Percentiles rank a stretch among this genome's conserved stretches.
These are phyloP conservation scores for Notoglanidium macrostoma DNA, from an alignment of 2,797 vertebrate genomes.

Conservation along the genomic window DNA sequence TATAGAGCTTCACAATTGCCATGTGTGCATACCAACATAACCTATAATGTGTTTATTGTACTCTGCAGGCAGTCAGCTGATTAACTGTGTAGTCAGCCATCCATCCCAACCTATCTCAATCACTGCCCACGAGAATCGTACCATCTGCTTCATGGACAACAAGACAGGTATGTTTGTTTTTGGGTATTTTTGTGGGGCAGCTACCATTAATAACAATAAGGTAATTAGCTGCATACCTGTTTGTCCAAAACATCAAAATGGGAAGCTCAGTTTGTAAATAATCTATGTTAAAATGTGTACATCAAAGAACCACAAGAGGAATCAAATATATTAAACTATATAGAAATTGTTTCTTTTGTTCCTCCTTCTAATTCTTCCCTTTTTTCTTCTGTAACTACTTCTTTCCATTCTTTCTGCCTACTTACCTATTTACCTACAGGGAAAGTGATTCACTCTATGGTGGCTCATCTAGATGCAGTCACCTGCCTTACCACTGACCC, in stretches of 20 bases:
- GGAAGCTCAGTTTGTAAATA: neutral
- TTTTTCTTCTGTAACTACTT: neutral
- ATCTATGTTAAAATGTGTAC: neutral
- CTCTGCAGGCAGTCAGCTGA: slow-evolving; percentile 79
- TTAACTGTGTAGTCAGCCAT: slow-evolving; percentile 89
- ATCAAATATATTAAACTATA: neutral
- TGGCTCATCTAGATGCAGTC: slow-evolving; percentile 88
- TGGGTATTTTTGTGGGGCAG: neutral
- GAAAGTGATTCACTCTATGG: slow-evolving; percentile 88
- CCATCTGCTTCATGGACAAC: slow-evolving; percentile 90
- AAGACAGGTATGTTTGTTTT: slow-evolving; percentile 76
- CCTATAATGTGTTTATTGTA: neutral
- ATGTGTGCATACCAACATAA: neutral
- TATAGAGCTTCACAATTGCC: neutral
- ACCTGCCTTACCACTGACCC: slow-evolving; percentile 90
- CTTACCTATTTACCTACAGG: slow-evolving; percentile 66
- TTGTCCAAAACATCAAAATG: neutral
- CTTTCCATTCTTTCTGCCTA: neutral
- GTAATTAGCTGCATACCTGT: neutral
- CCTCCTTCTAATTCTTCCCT: neutral
- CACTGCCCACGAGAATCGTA: slow-evolving; percentile 88
- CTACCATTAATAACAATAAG: neutral
- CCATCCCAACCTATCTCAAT: slow-evolving; percentile 83
- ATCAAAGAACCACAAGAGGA: neutral
- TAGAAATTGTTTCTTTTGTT: neutral